A percentile compares a stretch with the other conserved stretches of the same genome.
These are phyloP conservation scores for Drepanosiphum platanoidis DNA, from an alignment of 2,888 invertebrate species.

Conservation along the genomic window DNA sequence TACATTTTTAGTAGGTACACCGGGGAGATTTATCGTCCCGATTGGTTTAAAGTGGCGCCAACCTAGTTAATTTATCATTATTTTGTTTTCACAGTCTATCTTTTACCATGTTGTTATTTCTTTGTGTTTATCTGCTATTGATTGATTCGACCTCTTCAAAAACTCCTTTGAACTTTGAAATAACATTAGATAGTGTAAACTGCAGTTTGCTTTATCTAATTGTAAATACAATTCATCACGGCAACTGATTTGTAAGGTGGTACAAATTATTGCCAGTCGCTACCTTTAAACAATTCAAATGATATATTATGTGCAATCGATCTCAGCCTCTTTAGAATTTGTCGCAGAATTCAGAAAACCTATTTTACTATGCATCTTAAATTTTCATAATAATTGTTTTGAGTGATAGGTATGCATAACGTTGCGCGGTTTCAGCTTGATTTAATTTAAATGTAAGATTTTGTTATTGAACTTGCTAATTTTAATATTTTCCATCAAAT, in stretches of 20 bases:
- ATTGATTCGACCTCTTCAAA: background rate
- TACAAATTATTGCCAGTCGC: background rate
- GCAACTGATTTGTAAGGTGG: background rate
- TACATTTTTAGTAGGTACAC: too few relatives aligned
- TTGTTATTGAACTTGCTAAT: slow-evolving; percentile 31
- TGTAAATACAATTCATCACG: background rate
- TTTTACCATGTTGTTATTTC: background rate
- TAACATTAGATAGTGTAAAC: background rate
- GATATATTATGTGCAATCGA: background rate
- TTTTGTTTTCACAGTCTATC: too few relatives aligned
- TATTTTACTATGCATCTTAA: too few relatives aligned
- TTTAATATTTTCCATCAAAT: slow-evolving; percentile 52
- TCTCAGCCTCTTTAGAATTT: too few relatives aligned
- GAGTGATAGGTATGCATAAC: background rate
- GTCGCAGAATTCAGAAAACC: too few relatives aligned
- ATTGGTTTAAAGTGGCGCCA: background rate
- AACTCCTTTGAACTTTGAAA: slow-evolving; percentile 9
- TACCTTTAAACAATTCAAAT: background rate
- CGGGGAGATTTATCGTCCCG: too few relatives aligned
- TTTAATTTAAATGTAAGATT: slow-evolving; percentile 21
- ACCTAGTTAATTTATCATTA: background rate
- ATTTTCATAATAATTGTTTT: background rate
- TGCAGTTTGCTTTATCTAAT: background rate
- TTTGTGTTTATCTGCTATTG: background rate
- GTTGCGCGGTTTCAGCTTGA: background rate